Conservation (phyloP, 2,113 vertebrate species). For the Formicarius rufipectus region DNA sequence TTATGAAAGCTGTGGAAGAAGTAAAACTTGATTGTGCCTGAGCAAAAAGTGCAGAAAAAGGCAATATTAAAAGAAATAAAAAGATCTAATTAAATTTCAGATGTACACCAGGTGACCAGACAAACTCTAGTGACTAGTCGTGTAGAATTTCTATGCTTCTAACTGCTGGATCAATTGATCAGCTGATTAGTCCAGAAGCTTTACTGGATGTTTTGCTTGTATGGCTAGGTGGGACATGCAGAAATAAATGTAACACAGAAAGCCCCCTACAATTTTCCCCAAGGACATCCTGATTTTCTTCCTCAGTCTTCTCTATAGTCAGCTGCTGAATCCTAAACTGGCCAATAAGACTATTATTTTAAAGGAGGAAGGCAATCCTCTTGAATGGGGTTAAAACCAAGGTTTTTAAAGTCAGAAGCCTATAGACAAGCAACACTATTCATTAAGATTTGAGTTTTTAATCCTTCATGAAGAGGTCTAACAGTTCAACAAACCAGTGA, state of each 20-base stretch:
- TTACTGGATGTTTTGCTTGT: not conserved
- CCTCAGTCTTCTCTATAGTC: not conserved
- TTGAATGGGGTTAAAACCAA: not conserved
- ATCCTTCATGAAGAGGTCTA: not conserved
- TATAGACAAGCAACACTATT: not conserved
- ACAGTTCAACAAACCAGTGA: not conserved
- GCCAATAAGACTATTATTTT: not conserved
- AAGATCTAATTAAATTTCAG: not conserved
- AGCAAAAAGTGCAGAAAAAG: not conserved
- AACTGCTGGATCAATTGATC: not conserved
- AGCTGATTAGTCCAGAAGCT: not conserved
- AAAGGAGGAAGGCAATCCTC: not conserved
- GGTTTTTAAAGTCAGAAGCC: not conserved
- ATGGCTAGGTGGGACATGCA: not conserved
- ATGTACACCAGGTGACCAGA: not conserved
- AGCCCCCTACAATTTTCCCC: not conserved
- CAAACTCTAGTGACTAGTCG: not conserved
- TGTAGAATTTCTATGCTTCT: not conserved
- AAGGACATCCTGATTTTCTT: not conserved
- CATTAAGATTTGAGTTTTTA: not conserved
- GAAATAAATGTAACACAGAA: not conserved
- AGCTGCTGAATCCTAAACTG: not conserved
- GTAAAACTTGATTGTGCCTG: not conserved
- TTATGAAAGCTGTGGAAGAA: conserved; percentile 14
- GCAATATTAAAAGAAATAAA: not conserved